These are phyloP conservation scores for Ptychoptera contaminata DNA, from an alignment of 2,888 invertebrate species.

Conservation along the genomic window DNA sequence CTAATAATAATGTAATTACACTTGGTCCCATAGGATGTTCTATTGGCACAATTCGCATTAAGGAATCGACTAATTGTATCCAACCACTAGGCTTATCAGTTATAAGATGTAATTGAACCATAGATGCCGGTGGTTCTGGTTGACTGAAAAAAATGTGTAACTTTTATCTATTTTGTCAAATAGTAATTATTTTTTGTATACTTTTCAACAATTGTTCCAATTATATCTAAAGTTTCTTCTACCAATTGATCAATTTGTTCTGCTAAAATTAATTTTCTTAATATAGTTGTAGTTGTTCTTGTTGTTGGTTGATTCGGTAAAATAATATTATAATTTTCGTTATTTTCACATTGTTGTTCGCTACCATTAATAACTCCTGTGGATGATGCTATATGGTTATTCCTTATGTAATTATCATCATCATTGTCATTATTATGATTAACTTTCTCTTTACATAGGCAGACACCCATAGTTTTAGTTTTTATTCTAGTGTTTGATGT, in stretches of 20 bases:
- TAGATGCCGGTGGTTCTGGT: constrained; percentile 72
- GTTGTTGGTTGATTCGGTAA: too few species aligned
- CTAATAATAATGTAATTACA: constrained; percentile 73
- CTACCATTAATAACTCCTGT: constrained; percentile 6
- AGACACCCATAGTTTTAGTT: constrained; percentile 50
- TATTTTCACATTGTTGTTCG: neutral
- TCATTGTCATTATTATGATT: constrained; percentile 34
- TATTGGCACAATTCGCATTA: constrained; percentile 50
- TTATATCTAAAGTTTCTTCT: constrained; percentile 61
- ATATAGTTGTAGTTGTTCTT: constrained; percentile 19
- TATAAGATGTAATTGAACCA: constrained; percentile 66
- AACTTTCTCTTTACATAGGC: constrained; percentile 53
- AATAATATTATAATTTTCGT: neutral
- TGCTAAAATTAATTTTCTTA: constrained; percentile 19
- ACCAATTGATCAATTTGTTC: constrained; percentile 55
- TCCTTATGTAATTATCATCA: too few species aligned
- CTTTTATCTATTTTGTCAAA: too few species aligned
- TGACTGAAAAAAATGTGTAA: too few species aligned
- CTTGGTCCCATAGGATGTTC: constrained; percentile 78
- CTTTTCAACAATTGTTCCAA: constrained; percentile 74
- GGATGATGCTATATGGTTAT: constrained; percentile 8
- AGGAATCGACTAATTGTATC: constrained; percentile 68
- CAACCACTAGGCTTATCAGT: constrained; percentile 86
- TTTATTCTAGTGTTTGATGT: neutral
- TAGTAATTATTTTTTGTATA: constrained; percentile 34